phyloP scores from a whole-genome alignment of 2,888 invertebrate species.

The Palloptera scutellata region DNA sequence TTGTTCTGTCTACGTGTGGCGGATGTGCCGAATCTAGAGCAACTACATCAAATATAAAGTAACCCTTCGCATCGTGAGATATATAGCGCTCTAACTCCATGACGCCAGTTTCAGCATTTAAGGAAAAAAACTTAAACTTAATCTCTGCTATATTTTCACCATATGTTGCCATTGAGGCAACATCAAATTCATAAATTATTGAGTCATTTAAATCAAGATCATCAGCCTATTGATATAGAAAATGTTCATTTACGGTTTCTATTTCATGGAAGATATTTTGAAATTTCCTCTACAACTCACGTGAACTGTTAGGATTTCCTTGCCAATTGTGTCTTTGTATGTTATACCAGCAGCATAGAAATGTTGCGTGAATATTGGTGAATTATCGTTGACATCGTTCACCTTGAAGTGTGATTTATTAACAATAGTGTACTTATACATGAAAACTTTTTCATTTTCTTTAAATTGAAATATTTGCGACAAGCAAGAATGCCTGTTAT shows the following conservation, averaged over 20 bases:
- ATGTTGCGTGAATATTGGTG: slow-evolving; percentile 66
- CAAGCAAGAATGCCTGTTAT: neutral
- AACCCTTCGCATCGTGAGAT: slow-evolving; percentile 61
- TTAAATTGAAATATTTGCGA: no score
- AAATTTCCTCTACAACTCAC: slow-evolving; percentile 52
- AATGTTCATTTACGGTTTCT: neutral
- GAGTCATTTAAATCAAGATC: slow-evolving; percentile 66
- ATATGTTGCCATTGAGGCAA: slow-evolving; percentile 63
- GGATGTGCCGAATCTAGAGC: slow-evolving; percentile 67
- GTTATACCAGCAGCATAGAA: slow-evolving; percentile 68
- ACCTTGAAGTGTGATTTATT: slow-evolving; percentile 64
- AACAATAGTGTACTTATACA: no score
- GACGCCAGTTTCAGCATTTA: slow-evolving; percentile 64
- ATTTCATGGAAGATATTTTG: neutral
- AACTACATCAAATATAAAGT: slow-evolving; percentile 68
- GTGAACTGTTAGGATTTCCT: slow-evolving; percentile 65
- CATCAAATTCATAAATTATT: slow-evolving; percentile 64
- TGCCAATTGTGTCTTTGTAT: slow-evolving; percentile 63
- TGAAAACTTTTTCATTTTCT: no score
- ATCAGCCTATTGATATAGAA: slow-evolving; percentile 64
- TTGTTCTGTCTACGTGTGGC: slow-evolving; percentile 62
- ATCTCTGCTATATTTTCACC: slow-evolving; percentile 62
- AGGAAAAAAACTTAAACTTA: slow-evolving; percentile 61
- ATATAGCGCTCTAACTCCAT: slow-evolving; percentile 52
- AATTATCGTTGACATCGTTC: slow-evolving; percentile 69